These are phyloP conservation scores for Agonopterix arenella DNA, from an alignment of 2,888 invertebrate species.

Conservation along the genomic window DNA sequence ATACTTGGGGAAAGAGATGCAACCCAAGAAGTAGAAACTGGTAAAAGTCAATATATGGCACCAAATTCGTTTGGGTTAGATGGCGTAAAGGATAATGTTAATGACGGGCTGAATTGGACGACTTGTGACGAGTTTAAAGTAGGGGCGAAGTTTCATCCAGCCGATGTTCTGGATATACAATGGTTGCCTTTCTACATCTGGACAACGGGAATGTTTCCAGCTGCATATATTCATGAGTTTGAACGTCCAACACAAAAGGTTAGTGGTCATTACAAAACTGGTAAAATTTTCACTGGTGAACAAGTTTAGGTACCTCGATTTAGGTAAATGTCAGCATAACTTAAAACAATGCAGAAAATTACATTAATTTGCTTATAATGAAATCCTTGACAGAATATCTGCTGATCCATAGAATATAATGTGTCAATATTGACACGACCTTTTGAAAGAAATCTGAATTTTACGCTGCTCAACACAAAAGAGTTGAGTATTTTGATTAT, in stretches of 20 bases:
- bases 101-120: constrained; percentile 32
- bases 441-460: too few species aligned
- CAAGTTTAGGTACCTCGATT: too few species aligned
- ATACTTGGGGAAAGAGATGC: too few species aligned
- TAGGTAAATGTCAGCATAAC: too few species aligned
- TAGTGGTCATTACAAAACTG: constrained; percentile 5
- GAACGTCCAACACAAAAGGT: constrained; percentile 43
- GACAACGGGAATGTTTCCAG: constrained; percentile 15
- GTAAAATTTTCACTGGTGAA: too few species aligned
- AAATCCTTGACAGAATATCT: too few species aligned
- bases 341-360: too few species aligned
- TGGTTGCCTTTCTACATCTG: constrained; percentile 57
- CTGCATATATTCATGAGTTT: constrained; percentile 30
- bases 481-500: too few species aligned
- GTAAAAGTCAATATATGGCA: neutral
- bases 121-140: constrained; percentile 45
- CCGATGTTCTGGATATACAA: constrained; percentile 37
- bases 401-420: too few species aligned
- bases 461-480: too few species aligned
- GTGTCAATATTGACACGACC: too few species aligned
- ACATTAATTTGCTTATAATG: too few species aligned
- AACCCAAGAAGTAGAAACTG: neutral
- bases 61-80: neutral
- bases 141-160: constrained; percentile 35
- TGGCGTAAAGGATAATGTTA: neutral